Evolutionary conservation across 2,113 vertebrate species (phyloP).

Genomic region (Pteronura brasiliensis): DNA sequence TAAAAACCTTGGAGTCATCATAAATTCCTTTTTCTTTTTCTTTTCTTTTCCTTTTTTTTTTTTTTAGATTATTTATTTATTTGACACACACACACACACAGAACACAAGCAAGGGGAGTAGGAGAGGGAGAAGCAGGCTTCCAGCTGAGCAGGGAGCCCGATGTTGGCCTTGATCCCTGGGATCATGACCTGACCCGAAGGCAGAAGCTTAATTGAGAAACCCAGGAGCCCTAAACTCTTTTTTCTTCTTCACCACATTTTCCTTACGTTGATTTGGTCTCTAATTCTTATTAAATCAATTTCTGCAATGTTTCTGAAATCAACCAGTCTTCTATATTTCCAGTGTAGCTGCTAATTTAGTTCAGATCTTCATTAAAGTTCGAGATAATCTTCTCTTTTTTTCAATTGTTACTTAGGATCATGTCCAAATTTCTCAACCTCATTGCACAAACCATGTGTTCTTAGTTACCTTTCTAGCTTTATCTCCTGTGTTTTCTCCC

Average conservation of each 20-base stretch:
- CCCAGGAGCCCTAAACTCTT: background rate
- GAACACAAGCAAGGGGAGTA: no score
- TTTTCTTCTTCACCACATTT: background rate
- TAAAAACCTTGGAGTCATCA: background rate
- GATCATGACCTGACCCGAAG: no score
- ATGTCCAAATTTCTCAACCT: background rate
- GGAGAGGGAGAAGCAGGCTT: no score
- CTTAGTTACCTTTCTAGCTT: background rate
- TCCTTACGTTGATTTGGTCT: background rate
- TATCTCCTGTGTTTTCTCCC: background rate
- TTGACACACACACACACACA: no score
- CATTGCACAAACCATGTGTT: background rate
- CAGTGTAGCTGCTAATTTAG: background rate
- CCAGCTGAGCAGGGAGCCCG: no score
- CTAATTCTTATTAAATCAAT: background rate
- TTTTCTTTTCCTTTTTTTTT: no score
- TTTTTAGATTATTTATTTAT: no score
- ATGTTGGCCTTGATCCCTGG: no score
- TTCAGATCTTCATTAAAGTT: background rate
- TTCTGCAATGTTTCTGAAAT: background rate
- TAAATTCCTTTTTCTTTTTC: background rate
- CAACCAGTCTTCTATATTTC: background rate
- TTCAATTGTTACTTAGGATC: background rate
- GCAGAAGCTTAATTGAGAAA: no score
- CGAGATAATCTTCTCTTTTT: background rate